Percentiles rank a stretch among this genome's conserved stretches.
Conservation (phyloP, 2,113 vertebrate species). For the Myotis yumanensis region DNA sequence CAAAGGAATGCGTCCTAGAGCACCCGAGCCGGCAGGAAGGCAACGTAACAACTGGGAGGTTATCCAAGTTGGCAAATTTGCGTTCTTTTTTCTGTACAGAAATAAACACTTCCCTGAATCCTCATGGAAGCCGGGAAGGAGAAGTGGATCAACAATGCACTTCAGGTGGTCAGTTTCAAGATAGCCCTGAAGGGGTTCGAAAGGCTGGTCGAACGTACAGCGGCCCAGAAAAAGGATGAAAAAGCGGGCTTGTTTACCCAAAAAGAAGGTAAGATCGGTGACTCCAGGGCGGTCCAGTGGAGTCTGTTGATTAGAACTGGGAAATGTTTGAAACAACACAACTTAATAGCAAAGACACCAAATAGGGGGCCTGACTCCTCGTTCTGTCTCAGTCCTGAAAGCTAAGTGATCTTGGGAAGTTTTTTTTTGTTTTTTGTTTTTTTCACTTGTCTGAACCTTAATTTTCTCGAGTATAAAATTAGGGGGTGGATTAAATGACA, state of each 20-base stretch:
- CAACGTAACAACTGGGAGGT: neutral
- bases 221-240: slow-evolving; percentile 78
- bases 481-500: neutral
- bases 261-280: slow-evolving; percentile 79
- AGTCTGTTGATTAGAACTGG: neutral
- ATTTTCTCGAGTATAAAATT: slow-evolving; percentile 6
- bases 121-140: slow-evolving; percentile 13
- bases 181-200: slow-evolving; percentile 75
- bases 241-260: slow-evolving; percentile 66
- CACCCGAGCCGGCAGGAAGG: neutral
- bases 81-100: slow-evolving; percentile 38
- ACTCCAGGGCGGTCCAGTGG: neutral
- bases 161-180: slow-evolving; percentile 71
- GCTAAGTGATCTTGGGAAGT: neutral
- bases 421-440: neutral
- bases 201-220: slow-evolving; percentile 73
- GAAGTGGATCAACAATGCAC: neutral
- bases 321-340: neutral
- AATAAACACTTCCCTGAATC: slow-evolving; percentile 46
- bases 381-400: neutral
- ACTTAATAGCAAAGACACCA: neutral
- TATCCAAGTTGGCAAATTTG: neutral
- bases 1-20: slow-evolving; percentile 33
- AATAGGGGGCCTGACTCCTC: neutral
- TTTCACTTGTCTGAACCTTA: neutral